Conservation (phyloP, 2,113 vertebrate species). For the Geothlypis trichas region DNA sequence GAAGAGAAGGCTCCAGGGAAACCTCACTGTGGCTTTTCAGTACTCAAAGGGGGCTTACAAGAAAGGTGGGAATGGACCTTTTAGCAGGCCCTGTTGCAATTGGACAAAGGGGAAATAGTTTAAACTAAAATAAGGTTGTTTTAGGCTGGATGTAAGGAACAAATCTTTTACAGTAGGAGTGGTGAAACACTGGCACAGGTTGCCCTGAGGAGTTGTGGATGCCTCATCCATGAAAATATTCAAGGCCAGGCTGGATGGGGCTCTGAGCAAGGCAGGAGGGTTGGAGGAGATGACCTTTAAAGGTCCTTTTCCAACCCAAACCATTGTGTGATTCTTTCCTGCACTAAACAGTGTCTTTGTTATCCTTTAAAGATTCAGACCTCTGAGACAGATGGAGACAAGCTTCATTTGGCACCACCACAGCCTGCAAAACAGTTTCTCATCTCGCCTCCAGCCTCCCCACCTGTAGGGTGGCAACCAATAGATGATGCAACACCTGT, state of each 20-base stretch:
- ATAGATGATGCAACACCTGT: conserved; percentile 84
- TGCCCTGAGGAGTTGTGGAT: neutral
- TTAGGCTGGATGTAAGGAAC: neutral
- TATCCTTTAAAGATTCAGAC: conserved; percentile 80
- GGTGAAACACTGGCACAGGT: neutral
- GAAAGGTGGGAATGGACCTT: neutral
- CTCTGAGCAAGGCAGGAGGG: neutral
- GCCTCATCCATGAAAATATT: neutral
- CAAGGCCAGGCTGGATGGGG: neutral
- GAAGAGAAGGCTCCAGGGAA: neutral
- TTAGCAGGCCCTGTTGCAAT: neutral
- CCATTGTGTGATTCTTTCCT: neutral
- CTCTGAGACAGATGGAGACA: conserved; percentile 84
- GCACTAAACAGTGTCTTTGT: neutral
- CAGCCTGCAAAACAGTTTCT: conserved; percentile 89
- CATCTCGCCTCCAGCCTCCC: conserved; percentile 88
- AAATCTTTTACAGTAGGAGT: neutral
- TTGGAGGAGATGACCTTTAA: neutral
- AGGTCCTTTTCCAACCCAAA: neutral
- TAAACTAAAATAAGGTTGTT: neutral
- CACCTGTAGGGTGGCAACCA: conserved; percentile 86
- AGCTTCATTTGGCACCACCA: conserved; percentile 86
- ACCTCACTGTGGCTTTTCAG: neutral
- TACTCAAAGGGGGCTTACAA: neutral
- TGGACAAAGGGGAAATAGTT: neutral